Evolutionary conservation across 2,888 invertebrate genomes (phyloP).

Genomic region (Punctoribates punctum): DNA sequence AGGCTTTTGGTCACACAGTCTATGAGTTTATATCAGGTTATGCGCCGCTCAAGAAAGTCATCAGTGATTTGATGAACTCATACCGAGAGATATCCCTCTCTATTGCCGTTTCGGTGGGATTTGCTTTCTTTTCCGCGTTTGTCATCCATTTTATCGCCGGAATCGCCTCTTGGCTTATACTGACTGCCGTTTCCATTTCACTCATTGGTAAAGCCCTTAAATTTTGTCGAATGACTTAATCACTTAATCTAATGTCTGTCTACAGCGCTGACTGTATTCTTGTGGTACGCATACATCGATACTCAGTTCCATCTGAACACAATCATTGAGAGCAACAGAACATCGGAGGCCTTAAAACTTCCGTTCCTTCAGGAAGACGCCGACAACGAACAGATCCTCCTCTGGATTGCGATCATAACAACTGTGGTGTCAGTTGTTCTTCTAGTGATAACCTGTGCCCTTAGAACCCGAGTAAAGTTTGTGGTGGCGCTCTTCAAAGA

Average conservation of each 20-base stretch:
- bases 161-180: slow-evolving; percentile 80
- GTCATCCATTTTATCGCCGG: slow-evolving; percentile 77
- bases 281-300: slow-evolving; percentile 86
- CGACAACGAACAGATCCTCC: slow-evolving; percentile 78
- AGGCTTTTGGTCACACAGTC: slow-evolving; percentile 65
- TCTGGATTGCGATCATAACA: slow-evolving; percentile 77
- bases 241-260: not conserved
- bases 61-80: slow-evolving; percentile 79
- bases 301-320: slow-evolving; percentile 55
- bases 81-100: slow-evolving; percentile 80
- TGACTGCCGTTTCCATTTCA: slow-evolving; percentile 71
- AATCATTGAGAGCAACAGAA: not conserved
- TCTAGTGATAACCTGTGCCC: slow-evolving; percentile 67
- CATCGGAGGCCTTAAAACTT: not conserved
- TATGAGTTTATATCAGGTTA: slow-evolving; percentile 79
- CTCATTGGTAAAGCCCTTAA: slow-evolving; percentile 60
- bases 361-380: slow-evolving; percentile 65
- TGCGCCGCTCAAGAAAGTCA: slow-evolving; percentile 80
- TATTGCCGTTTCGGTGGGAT: slow-evolving; percentile 73
- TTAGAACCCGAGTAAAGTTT: slow-evolving; percentile 75
- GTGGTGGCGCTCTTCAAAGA: slow-evolving; percentile 81
- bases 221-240: not conserved
- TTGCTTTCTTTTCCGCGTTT: slow-evolving; percentile 75
- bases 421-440: slow-evolving; percentile 75
- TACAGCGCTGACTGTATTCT: slow-evolving; percentile 63